Evolutionary conservation across 2,888 invertebrate genomes (phyloP).

Genomic region (Chironomus tentans): DNA sequence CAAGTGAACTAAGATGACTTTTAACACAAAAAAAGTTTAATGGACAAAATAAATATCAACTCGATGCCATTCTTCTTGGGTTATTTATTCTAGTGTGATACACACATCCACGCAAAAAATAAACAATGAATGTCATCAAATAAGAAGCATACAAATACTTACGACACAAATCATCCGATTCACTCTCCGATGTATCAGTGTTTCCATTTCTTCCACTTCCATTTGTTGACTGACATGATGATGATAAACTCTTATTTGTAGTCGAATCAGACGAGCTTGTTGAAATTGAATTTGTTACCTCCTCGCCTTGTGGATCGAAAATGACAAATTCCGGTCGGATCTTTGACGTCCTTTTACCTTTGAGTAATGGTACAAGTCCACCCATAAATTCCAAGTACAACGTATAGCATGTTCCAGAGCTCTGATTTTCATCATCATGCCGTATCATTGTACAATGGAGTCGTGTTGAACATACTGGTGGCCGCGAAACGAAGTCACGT

Average conservation of each 20-base stretch:
- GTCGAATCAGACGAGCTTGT: constrained; percentile 42
- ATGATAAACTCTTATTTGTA: constrained; percentile 45
- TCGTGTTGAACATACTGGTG: constrained; percentile 74
- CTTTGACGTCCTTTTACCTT: constrained; percentile 92
- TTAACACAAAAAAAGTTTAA: too few species aligned
- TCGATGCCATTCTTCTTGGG: too few species aligned
- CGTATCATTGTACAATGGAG: constrained; percentile 97
- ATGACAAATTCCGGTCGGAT: constrained; percentile 97
- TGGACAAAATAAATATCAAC: too few species aligned
- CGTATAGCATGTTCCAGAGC: constrained; percentile 69
- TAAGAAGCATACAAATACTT: background rate
- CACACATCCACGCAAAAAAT: too few species aligned
- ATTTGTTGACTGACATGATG: constrained; percentile 45
- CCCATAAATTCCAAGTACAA: constrained; percentile 92
- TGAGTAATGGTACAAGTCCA: constrained; percentile 88
- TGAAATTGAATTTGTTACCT: constrained; percentile 44
- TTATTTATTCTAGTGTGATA: too few species aligned
- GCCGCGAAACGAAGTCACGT: constrained; percentile 86
- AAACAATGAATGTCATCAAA: too few species aligned
- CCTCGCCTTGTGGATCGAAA: constrained; percentile 78
- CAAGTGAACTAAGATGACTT: too few species aligned
- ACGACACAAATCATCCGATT: constrained; percentile 53
- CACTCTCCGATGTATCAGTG: constrained; percentile 58
- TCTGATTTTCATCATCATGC: constrained; percentile 71
- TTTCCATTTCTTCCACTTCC: constrained; percentile 46